Evolutionary conservation across 2,797 vertebrate genomes (phyloP).

Genomic region (Podargus strigoides): DNA sequence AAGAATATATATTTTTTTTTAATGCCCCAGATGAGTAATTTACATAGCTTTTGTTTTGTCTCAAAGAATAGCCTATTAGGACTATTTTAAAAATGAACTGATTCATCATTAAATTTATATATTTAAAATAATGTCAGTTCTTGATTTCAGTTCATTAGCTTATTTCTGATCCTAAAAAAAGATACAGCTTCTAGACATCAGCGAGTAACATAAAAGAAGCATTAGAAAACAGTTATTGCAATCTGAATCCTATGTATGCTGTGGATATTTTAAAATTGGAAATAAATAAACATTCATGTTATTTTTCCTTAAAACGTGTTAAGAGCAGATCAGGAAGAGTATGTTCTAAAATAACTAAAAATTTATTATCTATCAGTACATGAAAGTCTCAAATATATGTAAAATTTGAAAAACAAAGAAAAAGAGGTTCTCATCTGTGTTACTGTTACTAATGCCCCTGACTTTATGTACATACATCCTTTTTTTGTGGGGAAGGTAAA

Average conservation of each 20-base stretch:
- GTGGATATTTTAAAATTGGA: neutral
- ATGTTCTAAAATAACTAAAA: neutral
- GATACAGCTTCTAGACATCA: neutral
- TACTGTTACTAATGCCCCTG: neutral
- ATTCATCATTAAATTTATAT: neutral
- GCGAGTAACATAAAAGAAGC: neutral
- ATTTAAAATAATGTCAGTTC: neutral
- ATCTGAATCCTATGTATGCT: neutral
- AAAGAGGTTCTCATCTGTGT: neutral
- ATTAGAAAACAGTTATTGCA: neutral
- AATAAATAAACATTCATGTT: neutral
- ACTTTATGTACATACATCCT: rapidly evolving
- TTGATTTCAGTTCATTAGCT: neutral
- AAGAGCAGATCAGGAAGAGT: neutral
- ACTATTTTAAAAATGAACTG: neutral
- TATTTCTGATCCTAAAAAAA: neutral
- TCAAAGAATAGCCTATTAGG: neutral
- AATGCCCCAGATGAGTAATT: too few species aligned
- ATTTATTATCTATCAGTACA: neutral
- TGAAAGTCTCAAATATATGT: neutral
- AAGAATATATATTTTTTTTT: neutral
- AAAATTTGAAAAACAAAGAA: neutral
- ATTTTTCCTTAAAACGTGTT: neutral
- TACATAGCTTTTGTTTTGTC: neutral
- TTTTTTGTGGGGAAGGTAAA: neutral